Evolutionary conservation across 2,113 vertebrate species (phyloP), one percentile per base, ranked within the genome.

Genomic region (Buteo buteo): DNA sequence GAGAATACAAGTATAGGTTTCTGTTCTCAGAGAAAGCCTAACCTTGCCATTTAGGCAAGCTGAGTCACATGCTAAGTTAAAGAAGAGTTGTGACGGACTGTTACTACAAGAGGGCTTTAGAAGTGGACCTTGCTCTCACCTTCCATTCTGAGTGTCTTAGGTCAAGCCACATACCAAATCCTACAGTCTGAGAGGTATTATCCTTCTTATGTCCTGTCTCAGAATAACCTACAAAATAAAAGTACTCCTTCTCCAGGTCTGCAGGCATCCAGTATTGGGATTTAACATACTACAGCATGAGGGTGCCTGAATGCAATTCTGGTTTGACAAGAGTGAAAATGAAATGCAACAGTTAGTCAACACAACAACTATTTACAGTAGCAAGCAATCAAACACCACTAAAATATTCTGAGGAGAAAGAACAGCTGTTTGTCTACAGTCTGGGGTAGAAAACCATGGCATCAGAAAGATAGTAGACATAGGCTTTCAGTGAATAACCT

Each of bases 341-440:
- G 26, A 88, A 95, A 94, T 6, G 29, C 38, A 95, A 73, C 29
- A 50, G 58, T 90, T 85, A 57, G 28, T 66, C 58, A 89, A 88
- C 76, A 86, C n/a, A 91, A 58, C 14, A 78, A 84, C 57, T 79
- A 72, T 72, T 89, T 91, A 94, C 17, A 69, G 58, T n/a, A 80
- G 44, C 45, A 89, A 91, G n/a, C 7, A 93, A 82, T 65, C 82
- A 82, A 94, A 84, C 22, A 72, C 11, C 31, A 73, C 49, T 70
- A 76, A 87, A 91, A 82, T 88, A 92, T 76, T 84, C 49, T 38
- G 40, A 93, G 62, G n/a, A 92, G 38, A 92, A 93, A 83, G 72
- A 74, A 38, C 38, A 93, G 64, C 70, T 76, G 49, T 36, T 93
- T 88, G 13, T 55, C 69, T 78, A 44, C 24, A 78, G 40, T 29